Base-by-base conservation (phyloP, 1,140 invertebrate species). In the Drosophila leontia region DNA sequence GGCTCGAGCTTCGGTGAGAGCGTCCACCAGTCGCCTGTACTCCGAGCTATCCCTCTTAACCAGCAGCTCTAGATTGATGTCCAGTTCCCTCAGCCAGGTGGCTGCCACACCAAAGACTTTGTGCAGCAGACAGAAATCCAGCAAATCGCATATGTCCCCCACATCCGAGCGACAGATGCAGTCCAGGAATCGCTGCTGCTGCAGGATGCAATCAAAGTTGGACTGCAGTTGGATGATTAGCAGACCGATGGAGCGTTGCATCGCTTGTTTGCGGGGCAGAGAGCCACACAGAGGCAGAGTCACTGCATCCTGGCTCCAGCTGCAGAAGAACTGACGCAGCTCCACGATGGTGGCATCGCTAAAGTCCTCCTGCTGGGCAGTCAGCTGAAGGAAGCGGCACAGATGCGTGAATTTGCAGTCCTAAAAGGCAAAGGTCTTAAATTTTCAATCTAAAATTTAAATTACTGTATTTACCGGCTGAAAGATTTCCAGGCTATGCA, bases 401-500 rank as follows among this genome's bases (percentile, higher is more conserved):
- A 92, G 63, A 60, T 92, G 91, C 7, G 63, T 34, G 1, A 92
- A 80, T 9, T 76, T 75, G 44, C 76, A 87, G 0, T 92, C 61
- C 81, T 91, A 19, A 2, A 61, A 72, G 1, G 7, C 7, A 35
- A 55, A 51, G 3, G 0, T 17, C n/a, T 41, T 6, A 0, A 2
- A 39, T 59, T 26, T 19, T 11, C 65, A 23, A 4, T 32, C 9
- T n/a, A 9, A 50, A 29, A 5, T 51, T 3, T 9, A 0, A 39
- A 23, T 0, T 1, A 2, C 3, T 7, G 3, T 12, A 59, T 70
- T 60, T 17, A 92, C 91, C 56, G 86, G 70, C 59, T 95, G 93
- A 80, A 95, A 95, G 61, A 95, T 94, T 51, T 92, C 70, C 35
- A 94, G 93, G 68, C 94, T 95, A 75, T 93, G 88, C 12, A 88